A percentile compares a stretch with the other conserved stretches of the same genome.
Conservation (phyloP, 2,888 invertebrate species). For the Pyralis farinalis region DNA sequence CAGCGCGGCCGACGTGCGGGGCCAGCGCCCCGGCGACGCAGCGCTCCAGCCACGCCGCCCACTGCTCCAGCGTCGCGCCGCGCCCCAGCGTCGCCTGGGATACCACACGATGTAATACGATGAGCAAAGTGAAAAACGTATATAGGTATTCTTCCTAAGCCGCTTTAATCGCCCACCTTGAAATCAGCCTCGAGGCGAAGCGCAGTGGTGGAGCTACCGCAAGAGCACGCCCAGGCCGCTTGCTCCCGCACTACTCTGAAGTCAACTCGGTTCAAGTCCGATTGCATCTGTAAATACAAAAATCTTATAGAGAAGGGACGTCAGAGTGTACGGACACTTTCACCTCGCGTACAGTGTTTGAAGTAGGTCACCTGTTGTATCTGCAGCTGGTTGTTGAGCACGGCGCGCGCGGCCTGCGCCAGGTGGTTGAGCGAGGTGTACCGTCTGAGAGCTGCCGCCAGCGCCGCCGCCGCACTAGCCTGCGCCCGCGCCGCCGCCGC, state of each 20-base stretch:
- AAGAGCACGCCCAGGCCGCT: constrained; percentile 99
- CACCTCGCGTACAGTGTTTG: too few relatives aligned
- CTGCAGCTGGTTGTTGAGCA: constrained; percentile 96
- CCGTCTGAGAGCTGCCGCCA: constrained; percentile 96
- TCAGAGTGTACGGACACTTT: too few relatives aligned
- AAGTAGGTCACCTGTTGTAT: constrained; percentile 96
- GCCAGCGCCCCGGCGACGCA: constrained; percentile 95
- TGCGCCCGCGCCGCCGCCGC: constrained; percentile 89
- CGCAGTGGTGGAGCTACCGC: constrained; percentile 90
- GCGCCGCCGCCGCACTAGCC: constrained; percentile 93
- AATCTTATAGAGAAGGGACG: too few relatives aligned
- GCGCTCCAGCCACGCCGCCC: constrained; percentile 98
- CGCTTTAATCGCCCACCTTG: constrained; percentile 69
- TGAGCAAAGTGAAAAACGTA: too few relatives aligned
- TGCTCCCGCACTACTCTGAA: constrained; percentile 96
- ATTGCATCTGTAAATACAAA: constrained; percentile 97
- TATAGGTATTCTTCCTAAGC: too few relatives aligned
- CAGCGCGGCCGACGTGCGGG: constrained; percentile 91
- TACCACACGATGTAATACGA: too few relatives aligned
- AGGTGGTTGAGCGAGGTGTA: constrained; percentile 99
- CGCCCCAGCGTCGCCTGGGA: constrained; percentile 89
- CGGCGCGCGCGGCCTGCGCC: constrained; percentile 97
- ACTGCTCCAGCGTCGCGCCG: constrained; percentile 96
- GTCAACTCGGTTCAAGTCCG: constrained; percentile 98
- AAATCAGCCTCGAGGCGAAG: constrained; percentile 95